These are phyloP conservation scores for Oxytorus armatus DNA, from an alignment of 2,888 invertebrate species.

Conservation along the genomic window DNA sequence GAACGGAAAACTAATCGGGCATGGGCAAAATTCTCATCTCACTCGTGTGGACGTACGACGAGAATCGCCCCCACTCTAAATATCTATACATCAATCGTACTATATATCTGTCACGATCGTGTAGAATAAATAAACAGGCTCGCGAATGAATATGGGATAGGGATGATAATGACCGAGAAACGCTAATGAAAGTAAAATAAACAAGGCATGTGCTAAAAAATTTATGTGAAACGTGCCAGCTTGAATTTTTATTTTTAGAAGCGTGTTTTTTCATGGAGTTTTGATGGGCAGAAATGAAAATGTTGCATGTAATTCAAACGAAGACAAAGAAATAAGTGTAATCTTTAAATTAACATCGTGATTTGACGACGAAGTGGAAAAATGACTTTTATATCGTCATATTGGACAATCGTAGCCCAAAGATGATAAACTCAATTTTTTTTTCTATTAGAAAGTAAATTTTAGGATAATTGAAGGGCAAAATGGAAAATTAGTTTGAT, in stretches of 20 bases:
- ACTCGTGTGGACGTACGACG: conserved; percentile 25
- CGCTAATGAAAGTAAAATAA: conserved; percentile 32
- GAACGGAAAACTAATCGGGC: conserved; percentile 43
- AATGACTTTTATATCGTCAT: too few species aligned
- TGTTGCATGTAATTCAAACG: too few species aligned
- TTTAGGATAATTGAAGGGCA: too few species aligned
- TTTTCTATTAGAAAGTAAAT: too few species aligned
- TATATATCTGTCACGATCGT: not conserved
- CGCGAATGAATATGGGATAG: not conserved
- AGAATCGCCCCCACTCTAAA: conserved; percentile 6
- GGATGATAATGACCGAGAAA: not conserved
- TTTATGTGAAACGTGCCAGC: not conserved
- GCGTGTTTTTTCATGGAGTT: not conserved
- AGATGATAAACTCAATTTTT: too few species aligned
- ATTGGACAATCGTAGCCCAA: too few species aligned
- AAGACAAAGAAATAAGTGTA: too few species aligned
- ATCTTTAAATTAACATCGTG: too few species aligned
- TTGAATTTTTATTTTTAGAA: not conserved
- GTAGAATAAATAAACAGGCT: conserved; percentile 16
- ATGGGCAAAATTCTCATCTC: conserved; percentile 8
- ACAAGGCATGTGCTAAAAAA: conserved; percentile 8
- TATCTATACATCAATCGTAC: not conserved
- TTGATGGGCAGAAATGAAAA: not conserved
- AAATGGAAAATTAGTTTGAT: too few species aligned
- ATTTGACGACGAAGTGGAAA: too few species aligned